Percentiles rank a stretch among this genome's conserved stretches.
Conservation (phyloP, 2,113 vertebrate species). For the Dicaeum eximium region DNA sequence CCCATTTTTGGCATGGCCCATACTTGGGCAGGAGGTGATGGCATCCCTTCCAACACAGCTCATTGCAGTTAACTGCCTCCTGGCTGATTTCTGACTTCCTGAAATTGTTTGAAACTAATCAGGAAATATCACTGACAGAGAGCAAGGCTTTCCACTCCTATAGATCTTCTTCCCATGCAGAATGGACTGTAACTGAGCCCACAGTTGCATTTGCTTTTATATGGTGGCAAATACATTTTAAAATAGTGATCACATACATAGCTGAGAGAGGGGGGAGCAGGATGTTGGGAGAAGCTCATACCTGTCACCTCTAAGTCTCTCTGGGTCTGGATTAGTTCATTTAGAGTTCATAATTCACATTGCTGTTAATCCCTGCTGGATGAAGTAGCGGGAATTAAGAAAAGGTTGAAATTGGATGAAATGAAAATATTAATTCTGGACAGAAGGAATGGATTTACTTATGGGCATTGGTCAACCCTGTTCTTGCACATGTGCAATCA, state of each 20-base stretch:
- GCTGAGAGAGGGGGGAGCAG: not conserved
- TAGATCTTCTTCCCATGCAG: not conserved
- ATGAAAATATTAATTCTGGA: not conserved
- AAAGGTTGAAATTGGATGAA: not conserved
- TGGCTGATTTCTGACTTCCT: not conserved
- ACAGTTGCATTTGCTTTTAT: not conserved
- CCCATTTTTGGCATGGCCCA: no score
- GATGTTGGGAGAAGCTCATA: not conserved
- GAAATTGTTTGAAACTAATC: not conserved
- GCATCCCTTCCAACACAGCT: not conserved
- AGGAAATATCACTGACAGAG: not conserved
- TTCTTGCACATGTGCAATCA: not conserved
- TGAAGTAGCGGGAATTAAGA: not conserved
- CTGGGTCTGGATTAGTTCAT: not conserved
- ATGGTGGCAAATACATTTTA: not conserved
- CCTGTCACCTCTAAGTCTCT: not conserved
- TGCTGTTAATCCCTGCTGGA: not conserved
- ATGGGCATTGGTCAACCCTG: not conserved
- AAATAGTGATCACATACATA: not conserved
- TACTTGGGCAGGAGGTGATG: not conserved
- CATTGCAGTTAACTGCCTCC: not conserved
- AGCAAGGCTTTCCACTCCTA: not conserved
- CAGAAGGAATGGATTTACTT: not conserved
- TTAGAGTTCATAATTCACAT: not conserved
- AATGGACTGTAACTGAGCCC: not conserved